Conservation (phyloP, 1,140 invertebrate genomes). For the Zaprionus taronus region DNA sequence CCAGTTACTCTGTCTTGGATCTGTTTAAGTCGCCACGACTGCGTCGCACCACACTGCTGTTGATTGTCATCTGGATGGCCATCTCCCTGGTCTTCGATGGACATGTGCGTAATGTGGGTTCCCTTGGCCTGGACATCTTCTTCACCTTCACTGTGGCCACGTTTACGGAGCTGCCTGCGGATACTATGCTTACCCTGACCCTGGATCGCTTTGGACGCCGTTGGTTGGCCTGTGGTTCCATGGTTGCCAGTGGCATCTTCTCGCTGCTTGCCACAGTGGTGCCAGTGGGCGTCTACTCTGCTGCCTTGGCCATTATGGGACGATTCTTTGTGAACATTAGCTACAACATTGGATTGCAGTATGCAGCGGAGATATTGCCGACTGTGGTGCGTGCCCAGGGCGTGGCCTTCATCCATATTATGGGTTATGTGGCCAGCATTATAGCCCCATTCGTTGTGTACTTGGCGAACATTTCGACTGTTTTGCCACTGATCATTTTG, state of each 20-base stretch:
- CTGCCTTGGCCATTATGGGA: slow-evolving; percentile 91
- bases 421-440: slow-evolving; percentile 93
- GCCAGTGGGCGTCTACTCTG: slow-evolving; percentile 89
- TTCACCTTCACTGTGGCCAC: slow-evolving; percentile 93
- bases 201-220: slow-evolving; percentile 93
- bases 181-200: slow-evolving; percentile 91
- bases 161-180: slow-evolving; percentile 90
- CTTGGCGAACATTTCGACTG: slow-evolving; percentile 88
- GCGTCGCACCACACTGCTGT: slow-evolving; percentile 89
- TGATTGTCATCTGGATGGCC: slow-evolving; percentile 94
- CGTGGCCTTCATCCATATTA: slow-evolving; percentile 93
- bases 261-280: slow-evolving; percentile 90
- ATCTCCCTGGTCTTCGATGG: slow-evolving; percentile 94
- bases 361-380: slow-evolving; percentile 93
- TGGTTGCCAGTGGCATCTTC: slow-evolving; percentile 92
- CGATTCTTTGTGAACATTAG: slow-evolving; percentile 94
- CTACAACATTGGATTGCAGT: slow-evolving; percentile 95
- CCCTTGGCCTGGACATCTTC: slow-evolving; percentile 91
- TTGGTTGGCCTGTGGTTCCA: slow-evolving; percentile 93
- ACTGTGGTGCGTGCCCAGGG: slow-evolving; percentile 94
- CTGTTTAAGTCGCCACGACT: slow-evolving; percentile 91
- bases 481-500: slow-evolving; percentile 91
- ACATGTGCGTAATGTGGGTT: slow-evolving; percentile 93
- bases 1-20: slow-evolving; percentile 91
- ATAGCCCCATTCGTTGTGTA: slow-evolving; percentile 93